Evolutionary conservation across 2,797 vertebrate species (phyloP).

Genomic region (Oreochromis grahami): DNA sequence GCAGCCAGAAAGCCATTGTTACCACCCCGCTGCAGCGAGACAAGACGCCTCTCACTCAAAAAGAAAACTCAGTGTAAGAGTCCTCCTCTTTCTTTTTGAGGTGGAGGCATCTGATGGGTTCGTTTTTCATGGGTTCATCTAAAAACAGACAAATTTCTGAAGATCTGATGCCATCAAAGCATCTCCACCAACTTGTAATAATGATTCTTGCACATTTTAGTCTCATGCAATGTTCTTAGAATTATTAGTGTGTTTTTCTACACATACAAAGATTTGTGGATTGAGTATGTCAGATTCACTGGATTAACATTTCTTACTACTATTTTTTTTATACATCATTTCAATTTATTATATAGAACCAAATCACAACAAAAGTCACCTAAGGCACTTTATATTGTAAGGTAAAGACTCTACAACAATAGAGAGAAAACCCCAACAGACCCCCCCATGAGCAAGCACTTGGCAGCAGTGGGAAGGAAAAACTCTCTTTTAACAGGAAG

Average conservation of each 20-base stretch:
- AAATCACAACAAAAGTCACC: not conserved
- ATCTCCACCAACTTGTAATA: not conserved
- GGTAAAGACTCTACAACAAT: not conserved
- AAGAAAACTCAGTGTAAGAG: slow-evolving; percentile 85
- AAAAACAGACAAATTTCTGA: not conserved
- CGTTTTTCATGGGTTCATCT: accelerated
- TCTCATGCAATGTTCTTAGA: not conserved
- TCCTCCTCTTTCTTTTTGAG: no score
- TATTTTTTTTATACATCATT: not conserved
- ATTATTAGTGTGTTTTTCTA: accelerated
- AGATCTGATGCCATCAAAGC: not conserved
- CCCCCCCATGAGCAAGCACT: not conserved
- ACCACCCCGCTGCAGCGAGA: slow-evolving; percentile 95
- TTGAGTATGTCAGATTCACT: not conserved
- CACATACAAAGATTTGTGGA: no score
- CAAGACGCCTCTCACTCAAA: slow-evolving; percentile 92
- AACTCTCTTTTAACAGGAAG: not conserved
- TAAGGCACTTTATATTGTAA: not conserved
- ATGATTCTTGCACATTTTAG: not conserved
- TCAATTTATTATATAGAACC: not conserved
- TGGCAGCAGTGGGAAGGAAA: not conserved
- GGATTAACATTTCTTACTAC: not conserved
- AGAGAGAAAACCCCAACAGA: not conserved
- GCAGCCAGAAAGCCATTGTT: slow-evolving; percentile 93
- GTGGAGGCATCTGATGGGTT: not conserved